phyloP scores from a whole-genome alignment of 2,113 vertebrate genomes.

The Laticauda laticaudata region DNA sequence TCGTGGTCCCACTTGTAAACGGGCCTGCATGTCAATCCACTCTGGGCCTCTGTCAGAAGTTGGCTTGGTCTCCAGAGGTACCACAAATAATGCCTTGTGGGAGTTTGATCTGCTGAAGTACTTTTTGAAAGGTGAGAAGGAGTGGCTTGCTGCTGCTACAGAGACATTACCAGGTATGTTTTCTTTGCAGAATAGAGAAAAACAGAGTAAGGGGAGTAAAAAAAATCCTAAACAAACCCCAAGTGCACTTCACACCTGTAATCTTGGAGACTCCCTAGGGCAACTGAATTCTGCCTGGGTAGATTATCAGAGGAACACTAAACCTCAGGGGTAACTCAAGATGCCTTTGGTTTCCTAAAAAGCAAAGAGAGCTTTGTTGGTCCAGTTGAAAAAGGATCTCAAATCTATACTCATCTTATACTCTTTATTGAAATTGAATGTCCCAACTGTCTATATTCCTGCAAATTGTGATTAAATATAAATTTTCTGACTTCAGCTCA shows the following conservation, averaged over 20 bases:
- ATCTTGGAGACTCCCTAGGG: background rate
- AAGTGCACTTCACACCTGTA: background rate
- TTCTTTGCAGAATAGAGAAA: slow-evolving; percentile 9
- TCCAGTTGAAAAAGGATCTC: background rate
- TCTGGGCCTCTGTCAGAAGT: background rate
- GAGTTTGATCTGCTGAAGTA: background rate
- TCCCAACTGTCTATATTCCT: background rate
- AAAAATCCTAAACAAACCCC: slow-evolving; percentile 1
- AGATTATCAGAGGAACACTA: background rate
- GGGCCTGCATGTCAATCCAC: accelerated
- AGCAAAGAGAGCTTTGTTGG: background rate
- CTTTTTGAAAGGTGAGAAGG: background rate
- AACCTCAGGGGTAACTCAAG: background rate
- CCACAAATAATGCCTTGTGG: background rate
- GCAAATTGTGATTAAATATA: background rate
- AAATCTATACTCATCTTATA: background rate
- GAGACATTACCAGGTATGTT: slow-evolving; percentile 1
- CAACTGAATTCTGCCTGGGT: background rate
- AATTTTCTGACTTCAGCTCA: background rate
- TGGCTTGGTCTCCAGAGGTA: background rate
- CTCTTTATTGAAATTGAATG: background rate
- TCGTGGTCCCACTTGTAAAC: background rate
- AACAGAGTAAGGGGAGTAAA: background rate
- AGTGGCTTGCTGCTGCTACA: background rate
- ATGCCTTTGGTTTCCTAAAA: slow-evolving; percentile 18